phyloP scores from a whole-genome alignment of 2,888 invertebrate genomes.

The Julus scandinavius region DNA sequence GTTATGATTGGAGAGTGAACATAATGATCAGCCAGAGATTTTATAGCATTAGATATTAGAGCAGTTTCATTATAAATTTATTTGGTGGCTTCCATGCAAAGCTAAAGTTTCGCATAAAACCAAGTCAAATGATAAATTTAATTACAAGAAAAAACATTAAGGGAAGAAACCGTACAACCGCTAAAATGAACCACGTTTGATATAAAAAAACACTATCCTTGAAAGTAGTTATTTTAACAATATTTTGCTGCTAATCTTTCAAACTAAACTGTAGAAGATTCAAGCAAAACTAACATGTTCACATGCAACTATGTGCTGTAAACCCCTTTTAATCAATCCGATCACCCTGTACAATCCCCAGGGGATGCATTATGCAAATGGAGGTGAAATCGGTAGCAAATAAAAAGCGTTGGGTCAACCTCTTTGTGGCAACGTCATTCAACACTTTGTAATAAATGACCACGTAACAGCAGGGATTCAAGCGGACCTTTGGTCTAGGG shows the following conservation, averaged over 20 bases:
- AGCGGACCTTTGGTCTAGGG: not conserved
- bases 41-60: conserved; percentile 18
- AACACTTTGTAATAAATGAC: conserved; percentile 16
- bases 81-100: not conserved
- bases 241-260: no score
- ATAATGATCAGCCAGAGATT: conserved; percentile 17
- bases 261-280: no score
- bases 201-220: not conserved
- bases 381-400: not conserved
- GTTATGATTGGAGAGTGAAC: conserved; percentile 33
- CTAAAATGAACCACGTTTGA: not conserved
- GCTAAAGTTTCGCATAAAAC: not conserved
- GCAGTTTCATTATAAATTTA: conserved; percentile 33
- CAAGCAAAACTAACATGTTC: no score
- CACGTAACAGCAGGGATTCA: not conserved
- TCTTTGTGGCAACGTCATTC: conserved; percentile 17
- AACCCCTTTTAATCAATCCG: no score
- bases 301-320: no score
- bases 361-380: conserved; percentile 1
- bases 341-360: not conserved
- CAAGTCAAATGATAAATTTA: conserved; percentile 8
- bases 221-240: not conserved
- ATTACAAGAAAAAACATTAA: conserved; percentile 8
- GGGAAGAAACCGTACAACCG: not conserved
- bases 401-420: not conserved